A percentile compares a stretch with the other conserved stretches of the same genome.
Conservation (phyloP, 2,797 vertebrate species). For the Enteromius argenteus region DNA sequence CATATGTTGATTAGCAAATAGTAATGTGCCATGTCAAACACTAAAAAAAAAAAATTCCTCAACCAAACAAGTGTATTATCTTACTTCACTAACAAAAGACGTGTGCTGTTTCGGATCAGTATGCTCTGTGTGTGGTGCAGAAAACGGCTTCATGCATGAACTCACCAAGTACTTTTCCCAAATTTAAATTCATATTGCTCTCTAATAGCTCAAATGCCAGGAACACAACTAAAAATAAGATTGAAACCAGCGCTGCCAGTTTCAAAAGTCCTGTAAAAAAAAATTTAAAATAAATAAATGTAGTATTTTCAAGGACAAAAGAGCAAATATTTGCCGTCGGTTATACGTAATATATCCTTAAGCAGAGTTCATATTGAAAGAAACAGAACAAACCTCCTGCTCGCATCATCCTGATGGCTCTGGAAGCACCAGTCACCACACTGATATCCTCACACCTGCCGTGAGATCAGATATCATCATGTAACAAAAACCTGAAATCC, state of each 20-base stretch:
- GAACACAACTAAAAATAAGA: conserved; percentile 88
- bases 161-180: conserved; percentile 87
- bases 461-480: neutral
- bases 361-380: neutral
- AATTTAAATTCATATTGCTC: conserved; percentile 87
- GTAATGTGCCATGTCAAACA: neutral
- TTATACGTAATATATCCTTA: neutral
- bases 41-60: neutral
- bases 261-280: conserved; percentile 84
- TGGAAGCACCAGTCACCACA: conserved; percentile 1
- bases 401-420: conserved; percentile 33
- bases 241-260: conserved; percentile 79
- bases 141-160: conserved; percentile 47
- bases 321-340: neutral
- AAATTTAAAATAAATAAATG: too few relatives aligned
- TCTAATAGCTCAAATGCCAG: conserved; percentile 92
- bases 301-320: neutral
- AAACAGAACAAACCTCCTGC: conserved; percentile 25
- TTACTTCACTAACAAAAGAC: neutral
- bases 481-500: neutral
- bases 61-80: neutral
- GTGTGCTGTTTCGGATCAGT: neutral
- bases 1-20: conserved; percentile 8
- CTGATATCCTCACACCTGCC: conserved; percentile 15
- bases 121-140: neutral